Base-by-base conservation (phyloP, 2,113 vertebrate genomes). In the Chrysochloris asiatica region DNA sequence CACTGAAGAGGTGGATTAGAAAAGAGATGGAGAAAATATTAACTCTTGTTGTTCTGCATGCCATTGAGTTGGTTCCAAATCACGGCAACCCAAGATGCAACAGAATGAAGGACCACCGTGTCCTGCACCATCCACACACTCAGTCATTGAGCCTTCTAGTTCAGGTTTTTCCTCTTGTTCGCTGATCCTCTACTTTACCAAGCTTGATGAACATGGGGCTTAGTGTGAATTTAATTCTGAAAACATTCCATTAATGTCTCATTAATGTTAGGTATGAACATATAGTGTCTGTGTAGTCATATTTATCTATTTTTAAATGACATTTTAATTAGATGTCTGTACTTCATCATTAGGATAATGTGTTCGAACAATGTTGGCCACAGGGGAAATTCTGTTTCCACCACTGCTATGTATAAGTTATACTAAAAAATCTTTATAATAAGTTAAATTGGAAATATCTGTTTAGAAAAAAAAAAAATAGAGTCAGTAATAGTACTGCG, bases 301-400 rank as follows among this genome's bases (percentile, higher is more conserved):
- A 28, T 3, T 80, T 13, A 22, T 26, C 8, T 81, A 16, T 47
- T 14, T 88, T 50, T 45, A 72, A 16, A 30, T 78, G 48, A 33
- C 41, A 78, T 77, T 69, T 41, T 54, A 82, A 65, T 61, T 41
- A 82, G 50, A 56, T 47, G 5, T 0, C 41, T 16, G 45, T 0
- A 1, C 6, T 52, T 78, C 43, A 28, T 12, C 48, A 71, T 41
- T 4, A 79, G 47, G 41, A 50, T 54, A 63, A 54, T 33, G 4
- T 71, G 36, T 73, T 73, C 7, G 3, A 65, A 36, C 36, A 76
- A 47, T 3, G 22, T 14, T 88, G 50, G 21, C 6, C 83, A 19
- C 3, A n/a, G 50, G 63, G 81, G 80, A 88, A 94, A 76, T 47
- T 4, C n/a, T 43, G 6, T 59, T 86, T 95, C 52, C 11, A 76